phyloP scores from a whole-genome alignment of 1,140 invertebrate genomes.

The Calosoma granatense region DNA sequence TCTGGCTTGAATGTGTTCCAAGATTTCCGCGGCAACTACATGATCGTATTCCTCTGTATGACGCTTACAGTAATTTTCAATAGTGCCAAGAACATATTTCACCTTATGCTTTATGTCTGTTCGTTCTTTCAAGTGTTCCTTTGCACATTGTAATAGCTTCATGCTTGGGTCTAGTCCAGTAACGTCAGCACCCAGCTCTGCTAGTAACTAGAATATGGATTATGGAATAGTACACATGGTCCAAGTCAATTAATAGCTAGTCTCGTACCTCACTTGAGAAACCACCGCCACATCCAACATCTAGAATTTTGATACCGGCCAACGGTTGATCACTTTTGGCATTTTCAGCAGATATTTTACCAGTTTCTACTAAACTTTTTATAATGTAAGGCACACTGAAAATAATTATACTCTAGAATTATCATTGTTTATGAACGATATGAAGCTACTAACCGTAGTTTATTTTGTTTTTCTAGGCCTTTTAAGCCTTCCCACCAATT shows the following conservation, averaged over 20 bases:
- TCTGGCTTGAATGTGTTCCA: conserved; percentile 67
- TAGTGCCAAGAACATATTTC: neutral
- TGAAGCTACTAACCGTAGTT: too few species aligned
- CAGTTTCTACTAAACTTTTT: too few species aligned
- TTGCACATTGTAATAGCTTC: conserved; percentile 54
- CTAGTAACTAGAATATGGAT: conserved; percentile 35
- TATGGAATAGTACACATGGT: neutral
- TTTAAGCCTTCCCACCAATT: too few species aligned
- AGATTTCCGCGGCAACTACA: conserved; percentile 65
- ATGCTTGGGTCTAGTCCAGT: conserved; percentile 61
- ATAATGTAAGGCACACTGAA: too few species aligned
- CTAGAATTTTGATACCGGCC: conserved; percentile 56
- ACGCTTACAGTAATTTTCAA: neutral
- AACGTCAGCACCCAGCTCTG: conserved; percentile 53
- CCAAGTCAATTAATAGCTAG: too few species aligned
- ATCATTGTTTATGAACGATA: too few species aligned
- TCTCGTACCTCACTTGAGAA: conserved; percentile 58
- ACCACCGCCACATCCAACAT: conserved; percentile 86
- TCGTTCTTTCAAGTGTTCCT: conserved; percentile 39
- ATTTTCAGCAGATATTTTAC: too few species aligned
- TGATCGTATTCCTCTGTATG: conserved; percentile 46
- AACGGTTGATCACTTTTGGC: too few species aligned
- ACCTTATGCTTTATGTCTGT: conserved; percentile 15
- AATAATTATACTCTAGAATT: too few species aligned
- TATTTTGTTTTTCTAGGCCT: too few species aligned